A percentile compares a stretch with the other conserved stretches of the same genome.
Evolutionary conservation across 2,888 invertebrate genomes (phyloP).

Genomic region (Malthinus seriepunctatus): DNA sequence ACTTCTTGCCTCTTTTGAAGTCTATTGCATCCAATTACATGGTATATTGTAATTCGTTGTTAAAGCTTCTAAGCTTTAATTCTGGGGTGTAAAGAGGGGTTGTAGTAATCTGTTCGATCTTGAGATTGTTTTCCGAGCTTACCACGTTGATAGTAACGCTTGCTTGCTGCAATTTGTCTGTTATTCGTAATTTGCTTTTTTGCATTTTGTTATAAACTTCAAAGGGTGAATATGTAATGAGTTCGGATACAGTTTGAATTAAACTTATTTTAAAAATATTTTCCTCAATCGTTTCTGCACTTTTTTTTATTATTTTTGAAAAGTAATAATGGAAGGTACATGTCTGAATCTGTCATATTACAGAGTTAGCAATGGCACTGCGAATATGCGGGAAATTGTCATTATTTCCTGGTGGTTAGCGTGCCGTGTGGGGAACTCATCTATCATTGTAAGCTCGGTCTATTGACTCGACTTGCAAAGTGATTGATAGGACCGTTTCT

Average conservation of each 20-base stretch:
- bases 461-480: constrained; percentile 38
- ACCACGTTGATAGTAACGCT: constrained; percentile 31
- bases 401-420: constrained; percentile 40
- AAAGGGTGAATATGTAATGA: constrained; percentile 32
- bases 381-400: constrained; percentile 37
- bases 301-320: constrained; percentile 10
- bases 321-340: neutral
- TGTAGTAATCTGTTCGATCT: constrained; percentile 32
- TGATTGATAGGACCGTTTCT: constrained; percentile 44
- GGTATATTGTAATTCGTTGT: constrained; percentile 27
- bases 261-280: constrained; percentile 9
- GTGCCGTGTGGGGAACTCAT: constrained; percentile 40
- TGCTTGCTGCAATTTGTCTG: constrained; percentile 27
- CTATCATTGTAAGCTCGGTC: constrained; percentile 38
- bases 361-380: constrained; percentile 18
- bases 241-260: constrained; percentile 14
- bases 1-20: constrained; percentile 15
- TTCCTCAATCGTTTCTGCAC: neutral
- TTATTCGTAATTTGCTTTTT: constrained; percentile 31
- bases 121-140: constrained; percentile 32
- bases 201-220: constrained; percentile 28
- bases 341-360: constrained; percentile 14
- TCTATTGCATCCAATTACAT: constrained; percentile 25
- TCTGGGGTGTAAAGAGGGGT: constrained; percentile 25
- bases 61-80: constrained; percentile 21